A percentile compares a stretch with the other conserved stretches of the same genome.
These are phyloP conservation scores for Solenopsis invicta DNA, from an alignment of 1,140 invertebrate genomes.

Conservation along the genomic window DNA sequence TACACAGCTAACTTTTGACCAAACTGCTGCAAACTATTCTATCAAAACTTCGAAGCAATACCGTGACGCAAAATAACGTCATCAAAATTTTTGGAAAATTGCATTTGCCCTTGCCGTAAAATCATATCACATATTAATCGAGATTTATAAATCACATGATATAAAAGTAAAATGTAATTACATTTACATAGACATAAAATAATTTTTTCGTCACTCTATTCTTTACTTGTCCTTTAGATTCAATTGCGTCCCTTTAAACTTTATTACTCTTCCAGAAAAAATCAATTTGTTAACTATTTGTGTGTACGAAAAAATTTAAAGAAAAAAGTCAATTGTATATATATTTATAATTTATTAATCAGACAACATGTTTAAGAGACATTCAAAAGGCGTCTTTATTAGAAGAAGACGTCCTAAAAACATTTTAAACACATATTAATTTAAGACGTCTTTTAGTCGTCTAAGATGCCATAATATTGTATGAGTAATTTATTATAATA, in stretches of 20 bases:
- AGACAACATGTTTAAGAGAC: background rate
- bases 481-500: no score
- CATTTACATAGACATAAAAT: background rate
- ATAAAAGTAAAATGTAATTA: background rate
- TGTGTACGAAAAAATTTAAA: background rate
- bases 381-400: no score
- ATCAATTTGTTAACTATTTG: no score
- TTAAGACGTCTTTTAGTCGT: no score
- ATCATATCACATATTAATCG: slow-evolving; percentile 46
- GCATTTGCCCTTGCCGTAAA: background rate
- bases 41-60: slow-evolving; percentile 30
- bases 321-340: background rate
- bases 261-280: background rate
- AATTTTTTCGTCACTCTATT: slow-evolving; percentile 44
- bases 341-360: background rate
- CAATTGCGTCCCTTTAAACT: background rate
- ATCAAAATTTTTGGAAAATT: slow-evolving; percentile 58
- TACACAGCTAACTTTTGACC: slow-evolving; percentile 16
- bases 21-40: slow-evolving; percentile 35
- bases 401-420: no score
- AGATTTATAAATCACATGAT: slow-evolving; percentile 33
- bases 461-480: no score
- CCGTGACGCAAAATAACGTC: slow-evolving; percentile 35
- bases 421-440: no score
- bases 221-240: slow-evolving; percentile 31